These are phyloP conservation scores for Lophotriccus pileatus DNA, from an alignment of 2,797 vertebrate genomes.

Conservation along the genomic window DNA sequence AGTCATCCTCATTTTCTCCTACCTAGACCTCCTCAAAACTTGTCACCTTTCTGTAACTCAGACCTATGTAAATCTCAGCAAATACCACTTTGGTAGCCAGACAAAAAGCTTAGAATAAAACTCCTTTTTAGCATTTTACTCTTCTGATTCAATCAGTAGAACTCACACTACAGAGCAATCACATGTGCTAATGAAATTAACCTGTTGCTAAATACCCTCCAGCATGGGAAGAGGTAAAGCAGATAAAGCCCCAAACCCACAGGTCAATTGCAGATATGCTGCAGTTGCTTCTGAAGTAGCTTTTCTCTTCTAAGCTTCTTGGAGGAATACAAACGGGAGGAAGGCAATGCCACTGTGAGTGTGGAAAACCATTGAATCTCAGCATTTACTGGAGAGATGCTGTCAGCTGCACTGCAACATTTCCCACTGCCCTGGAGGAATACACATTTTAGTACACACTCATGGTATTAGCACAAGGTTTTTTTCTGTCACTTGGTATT, in stretches of 20 bases:
- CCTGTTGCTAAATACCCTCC: neutral
- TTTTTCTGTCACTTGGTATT: neutral
- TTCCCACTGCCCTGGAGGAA: neutral
- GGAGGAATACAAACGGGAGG: neutral
- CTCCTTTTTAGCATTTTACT: neutral
- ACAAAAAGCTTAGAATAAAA: neutral
- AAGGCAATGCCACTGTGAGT: neutral
- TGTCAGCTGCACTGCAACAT: neutral
- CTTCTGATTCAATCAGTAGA: neutral
- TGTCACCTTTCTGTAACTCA: neutral
- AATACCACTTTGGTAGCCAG: neutral
- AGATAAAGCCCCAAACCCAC: neutral
- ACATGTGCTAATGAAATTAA: neutral
- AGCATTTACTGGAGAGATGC: neutral
- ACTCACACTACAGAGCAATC: neutral
- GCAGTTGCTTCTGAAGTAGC: neutral
- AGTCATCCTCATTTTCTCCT: neutral
- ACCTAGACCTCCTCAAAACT: neutral
- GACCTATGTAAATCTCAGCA: neutral
- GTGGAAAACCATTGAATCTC: neutral
- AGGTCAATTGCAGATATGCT: neutral
- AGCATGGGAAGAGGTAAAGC: neutral
- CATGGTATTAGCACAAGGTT: neutral
- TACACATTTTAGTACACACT: neutral
- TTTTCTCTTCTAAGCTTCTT: conserved; percentile 16